Evolutionary conservation across 2,113 vertebrate species (phyloP), one percentile per base, ranked within the genome.

Genomic region (Ancistrus triradiatus): DNA sequence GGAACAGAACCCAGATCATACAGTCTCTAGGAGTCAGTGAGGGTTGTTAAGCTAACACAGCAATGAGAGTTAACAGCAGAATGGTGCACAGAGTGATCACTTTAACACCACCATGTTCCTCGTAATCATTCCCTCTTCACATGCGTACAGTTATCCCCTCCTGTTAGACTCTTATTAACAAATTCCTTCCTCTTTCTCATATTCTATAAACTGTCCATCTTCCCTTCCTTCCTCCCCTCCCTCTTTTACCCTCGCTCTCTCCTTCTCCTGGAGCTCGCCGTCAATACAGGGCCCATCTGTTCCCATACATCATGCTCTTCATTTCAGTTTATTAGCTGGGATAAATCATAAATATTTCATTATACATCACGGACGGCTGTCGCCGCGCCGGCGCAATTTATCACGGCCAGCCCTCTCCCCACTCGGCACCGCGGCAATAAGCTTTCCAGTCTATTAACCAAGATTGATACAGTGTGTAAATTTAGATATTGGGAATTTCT

Each of bases 281-380:
- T 87, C 83, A 87, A 87, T 87, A 83, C 81, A 82, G 88, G 83
- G 82, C 88, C 89, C 86, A 90, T 91, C 92, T 92, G 90, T 88
- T 92, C 86, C 56, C 91, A 92, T 91, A 86, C 85, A 89, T 92
- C 91, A 91, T 82, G 73, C 86, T 85, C 91, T 91, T 92, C 90
- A 90, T 88, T 90, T 87, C 86, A 83, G 91, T 95, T 92, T 92
- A 92, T 91, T 90, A 92, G 91, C 91, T 83, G 90, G 89, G 90
- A 91, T 92, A 92, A 94, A 92, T 92, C 93, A 93, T 91, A 90
- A 92, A 90, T 91, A 92, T 92, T 93, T 92, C 91, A 93, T 91
- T 86, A 81, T 87, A 83, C 84, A 89, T 93, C 90, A 91, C 78
- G 68, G 80, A 74, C 28, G 83, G 84, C 87, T 82, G 66, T 83